These are phyloP conservation scores for Rotaria macrura DNA, from an alignment of 2,888 invertebrate genomes.

Conservation along the genomic window DNA sequence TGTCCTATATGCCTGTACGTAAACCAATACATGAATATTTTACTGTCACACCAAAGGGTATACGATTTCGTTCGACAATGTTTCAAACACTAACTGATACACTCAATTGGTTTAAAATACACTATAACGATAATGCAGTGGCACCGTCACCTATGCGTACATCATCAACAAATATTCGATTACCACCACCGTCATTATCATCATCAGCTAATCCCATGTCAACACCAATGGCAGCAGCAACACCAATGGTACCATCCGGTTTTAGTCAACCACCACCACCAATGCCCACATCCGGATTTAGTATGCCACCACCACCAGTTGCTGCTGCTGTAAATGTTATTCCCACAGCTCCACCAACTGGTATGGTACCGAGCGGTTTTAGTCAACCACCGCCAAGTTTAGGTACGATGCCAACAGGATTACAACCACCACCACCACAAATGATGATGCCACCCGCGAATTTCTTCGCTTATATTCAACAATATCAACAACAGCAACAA, in stretches of 20 bases:
- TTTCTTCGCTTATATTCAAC: not conserved
- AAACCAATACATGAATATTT: constrained; percentile 80
- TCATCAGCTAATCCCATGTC: not conserved
- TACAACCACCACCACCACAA: not conserved
- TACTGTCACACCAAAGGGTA: constrained; percentile 79
- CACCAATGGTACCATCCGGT: not conserved
- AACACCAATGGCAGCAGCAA: not conserved
- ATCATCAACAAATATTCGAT: not conserved
- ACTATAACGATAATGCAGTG: constrained; percentile 64
- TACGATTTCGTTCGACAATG: constrained; percentile 68
- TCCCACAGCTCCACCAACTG: not conserved
- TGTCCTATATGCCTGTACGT: constrained; percentile 79
- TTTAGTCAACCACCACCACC: not conserved
- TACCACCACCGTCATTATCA: not conserved
- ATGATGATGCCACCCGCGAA: not conserved
- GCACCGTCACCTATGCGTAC: not conserved
- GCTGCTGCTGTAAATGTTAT: not conserved
- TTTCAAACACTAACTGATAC: constrained; percentile 70
- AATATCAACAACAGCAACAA: not conserved
- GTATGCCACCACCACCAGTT: not conserved
- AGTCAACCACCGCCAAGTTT: not conserved
- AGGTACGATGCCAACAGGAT: not conserved
- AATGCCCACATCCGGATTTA: not conserved
- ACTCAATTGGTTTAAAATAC: constrained; percentile 93
- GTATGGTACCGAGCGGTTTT: not conserved